These are phyloP conservation scores for Ophion slaviceki DNA, from an alignment of 2,888 invertebrate species.

Conservation along the genomic window DNA sequence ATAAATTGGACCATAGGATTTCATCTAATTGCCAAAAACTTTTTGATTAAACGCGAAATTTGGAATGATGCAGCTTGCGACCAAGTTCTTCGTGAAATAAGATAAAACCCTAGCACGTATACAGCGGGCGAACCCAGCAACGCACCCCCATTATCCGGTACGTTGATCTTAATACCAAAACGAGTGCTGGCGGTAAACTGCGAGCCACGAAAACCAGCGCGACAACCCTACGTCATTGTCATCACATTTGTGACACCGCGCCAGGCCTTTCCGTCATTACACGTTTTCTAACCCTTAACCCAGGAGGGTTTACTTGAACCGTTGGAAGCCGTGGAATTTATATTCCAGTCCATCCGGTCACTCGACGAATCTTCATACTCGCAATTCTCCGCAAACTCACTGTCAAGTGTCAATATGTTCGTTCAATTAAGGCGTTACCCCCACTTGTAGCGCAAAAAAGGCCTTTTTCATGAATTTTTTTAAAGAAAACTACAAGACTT, in stretches of 20 bases:
- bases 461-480: too few relatives aligned
- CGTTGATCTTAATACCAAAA: conserved; percentile 71
- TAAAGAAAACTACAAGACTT: too few relatives aligned
- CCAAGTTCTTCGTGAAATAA: too few relatives aligned
- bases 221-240: conserved; percentile 55
- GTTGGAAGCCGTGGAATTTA: neutral
- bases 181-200: conserved; percentile 31
- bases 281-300: conserved; percentile 27
- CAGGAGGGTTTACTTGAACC: conserved; percentile 8
- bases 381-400: too few relatives aligned
- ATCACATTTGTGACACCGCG: conserved; percentile 61
- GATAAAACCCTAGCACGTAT: neutral
- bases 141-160: conserved; percentile 71
- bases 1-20: too few relatives aligned
- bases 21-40: too few relatives aligned
- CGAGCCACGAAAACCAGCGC: conserved; percentile 20
- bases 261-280: conserved; percentile 55
- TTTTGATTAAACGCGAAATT: too few relatives aligned
- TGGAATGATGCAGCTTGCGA: too few relatives aligned
- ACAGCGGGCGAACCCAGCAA: conserved; percentile 45
- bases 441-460: too few relatives aligned
- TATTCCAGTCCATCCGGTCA: too few relatives aligned
- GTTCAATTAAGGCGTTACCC: too few relatives aligned
- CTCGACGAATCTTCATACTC: too few relatives aligned
- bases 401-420: neutral